phyloP scores from a whole-genome alignment of 2,113 vertebrate species.

The Ibidorhyncha struthersii region DNA sequence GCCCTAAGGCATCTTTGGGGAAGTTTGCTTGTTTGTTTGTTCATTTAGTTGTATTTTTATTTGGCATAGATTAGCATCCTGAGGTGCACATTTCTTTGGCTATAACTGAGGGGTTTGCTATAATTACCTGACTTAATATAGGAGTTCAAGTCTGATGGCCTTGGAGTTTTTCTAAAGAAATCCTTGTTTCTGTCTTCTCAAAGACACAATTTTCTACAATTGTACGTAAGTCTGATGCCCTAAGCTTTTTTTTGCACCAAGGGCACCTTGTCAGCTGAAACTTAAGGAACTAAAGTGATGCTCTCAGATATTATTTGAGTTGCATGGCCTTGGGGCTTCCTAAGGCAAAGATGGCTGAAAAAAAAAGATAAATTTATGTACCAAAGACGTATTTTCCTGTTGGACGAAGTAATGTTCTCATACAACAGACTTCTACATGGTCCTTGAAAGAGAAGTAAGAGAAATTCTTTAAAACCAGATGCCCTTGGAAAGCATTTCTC shows the following conservation, averaged over 20 bases:
- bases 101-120: neutral
- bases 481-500: slow-evolving; percentile 22
- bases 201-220: slow-evolving; percentile 21
- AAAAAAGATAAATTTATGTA: slow-evolving; percentile 60
- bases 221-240: neutral
- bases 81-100: neutral
- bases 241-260: slow-evolving; percentile 59
- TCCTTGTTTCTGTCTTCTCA: slow-evolving; percentile 2
- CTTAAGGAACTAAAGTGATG: slow-evolving; percentile 43
- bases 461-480: slow-evolving; percentile 49
- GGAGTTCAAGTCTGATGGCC: neutral
- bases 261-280: slow-evolving; percentile 65
- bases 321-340: slow-evolving; percentile 68
- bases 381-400: slow-evolving; percentile 60
- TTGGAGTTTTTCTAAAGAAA: neutral
- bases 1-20: slow-evolving; percentile 22
- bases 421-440: slow-evolving; percentile 41
- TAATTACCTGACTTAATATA: neutral
- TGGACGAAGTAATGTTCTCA: slow-evolving; percentile 43
- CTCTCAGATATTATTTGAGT: slow-evolving; percentile 52
- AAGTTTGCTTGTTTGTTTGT: neutral
- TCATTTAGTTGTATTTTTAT: neutral
- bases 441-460: slow-evolving; percentile 41
- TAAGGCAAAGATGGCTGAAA: slow-evolving; percentile 59
- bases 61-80: neutral